A percentile compares a stretch with the other conserved stretches of the same genome.
Evolutionary conservation across 92 coral and sea anemone genomes (phyloP).

Genomic region (Meandrina meandrites): DNA sequence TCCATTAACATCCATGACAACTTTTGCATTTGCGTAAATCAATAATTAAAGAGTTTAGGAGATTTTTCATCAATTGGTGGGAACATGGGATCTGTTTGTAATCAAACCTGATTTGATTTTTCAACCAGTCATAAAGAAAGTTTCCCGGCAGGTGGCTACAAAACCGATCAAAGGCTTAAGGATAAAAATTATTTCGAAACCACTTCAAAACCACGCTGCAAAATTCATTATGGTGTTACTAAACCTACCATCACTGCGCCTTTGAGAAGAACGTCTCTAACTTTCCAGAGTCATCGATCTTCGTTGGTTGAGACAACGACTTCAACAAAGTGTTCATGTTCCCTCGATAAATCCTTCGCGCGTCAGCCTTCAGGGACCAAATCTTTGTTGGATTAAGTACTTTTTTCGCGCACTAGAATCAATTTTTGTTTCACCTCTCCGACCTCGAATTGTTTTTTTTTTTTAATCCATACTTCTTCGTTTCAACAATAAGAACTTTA

Average conservation of each 20-base stretch:
- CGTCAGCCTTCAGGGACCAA: background rate
- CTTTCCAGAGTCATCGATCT: background rate
- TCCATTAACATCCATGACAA: constrained; percentile 42
- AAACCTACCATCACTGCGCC: background rate
- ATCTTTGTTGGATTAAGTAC: background rate
- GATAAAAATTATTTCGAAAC: constrained; percentile 20
- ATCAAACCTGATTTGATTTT: constrained; percentile 35
- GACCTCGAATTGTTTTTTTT: background rate
- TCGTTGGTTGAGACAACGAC: background rate
- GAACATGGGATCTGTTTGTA: constrained; percentile 36
- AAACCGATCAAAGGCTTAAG: background rate
- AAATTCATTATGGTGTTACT: background rate
- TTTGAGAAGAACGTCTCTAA: background rate
- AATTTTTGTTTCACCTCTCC: background rate
- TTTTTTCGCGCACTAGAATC: background rate
- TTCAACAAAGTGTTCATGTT: background rate
- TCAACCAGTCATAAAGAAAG: constrained; percentile 19
- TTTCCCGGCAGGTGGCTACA: constrained; percentile 25
- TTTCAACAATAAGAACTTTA: background rate
- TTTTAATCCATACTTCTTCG: background rate
- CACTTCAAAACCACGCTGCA: constrained; percentile 18
- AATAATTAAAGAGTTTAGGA: constrained; percentile 45
- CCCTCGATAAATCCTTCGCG: background rate
- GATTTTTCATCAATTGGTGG: constrained; percentile 45
- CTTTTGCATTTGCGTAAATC: constrained; percentile 38